These are phyloP conservation scores for Fundulus diaphanus DNA, from an alignment of 2,797 vertebrate genomes.

Conservation along the genomic window DNA sequence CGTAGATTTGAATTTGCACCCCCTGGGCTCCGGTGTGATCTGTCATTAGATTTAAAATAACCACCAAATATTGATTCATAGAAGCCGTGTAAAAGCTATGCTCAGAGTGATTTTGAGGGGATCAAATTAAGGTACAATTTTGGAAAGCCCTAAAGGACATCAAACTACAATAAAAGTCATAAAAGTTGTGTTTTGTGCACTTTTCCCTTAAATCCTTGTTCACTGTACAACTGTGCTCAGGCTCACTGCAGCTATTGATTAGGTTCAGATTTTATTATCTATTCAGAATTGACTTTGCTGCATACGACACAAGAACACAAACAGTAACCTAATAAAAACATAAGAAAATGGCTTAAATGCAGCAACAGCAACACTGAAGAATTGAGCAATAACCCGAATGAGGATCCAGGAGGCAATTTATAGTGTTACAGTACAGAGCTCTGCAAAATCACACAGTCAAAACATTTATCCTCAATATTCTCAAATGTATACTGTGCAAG, in stretches of 20 bases:
- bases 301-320: neutral
- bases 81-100: neutral
- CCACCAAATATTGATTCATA: neutral
- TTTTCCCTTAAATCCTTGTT: slow-evolving; percentile 39
- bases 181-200: neutral
- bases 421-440: neutral
- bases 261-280: neutral
- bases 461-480: neutral
- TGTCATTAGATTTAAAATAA: neutral
- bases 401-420: neutral
- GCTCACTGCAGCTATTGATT: slow-evolving; percentile 4
- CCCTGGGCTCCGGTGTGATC: neutral
- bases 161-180: neutral
- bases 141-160: neutral
- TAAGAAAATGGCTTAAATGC: neutral
- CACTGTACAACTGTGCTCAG: slow-evolving; percentile 27
- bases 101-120: neutral
- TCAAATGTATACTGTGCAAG: neutral
- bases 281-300: neutral
- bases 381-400: neutral
- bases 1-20: neutral
- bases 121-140: neutral
- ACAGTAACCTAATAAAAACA: neutral
- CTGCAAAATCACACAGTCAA: neutral
- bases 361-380: neutral